Percentiles rank a stretch among this genome's conserved stretches.
Conservation (phyloP, 2,888 invertebrate species). For the Acronicta psi region DNA sequence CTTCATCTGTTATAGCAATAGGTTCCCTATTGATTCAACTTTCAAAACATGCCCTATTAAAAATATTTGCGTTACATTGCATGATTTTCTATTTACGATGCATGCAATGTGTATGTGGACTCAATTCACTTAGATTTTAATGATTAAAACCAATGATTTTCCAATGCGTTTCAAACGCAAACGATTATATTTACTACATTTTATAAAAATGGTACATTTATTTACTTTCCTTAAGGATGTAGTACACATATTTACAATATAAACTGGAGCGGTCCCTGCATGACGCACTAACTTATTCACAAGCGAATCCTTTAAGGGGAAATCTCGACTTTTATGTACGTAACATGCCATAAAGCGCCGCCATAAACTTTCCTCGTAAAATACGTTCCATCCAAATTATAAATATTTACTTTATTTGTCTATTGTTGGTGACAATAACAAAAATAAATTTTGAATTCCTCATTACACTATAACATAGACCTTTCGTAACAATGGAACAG, state of each 20-base stretch:
- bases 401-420: conserved; percentile 75
- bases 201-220: conserved; percentile 23
- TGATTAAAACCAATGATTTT: no score
- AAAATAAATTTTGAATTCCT: conserved; percentile 3
- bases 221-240: conserved; percentile 31
- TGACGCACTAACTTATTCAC: conserved; percentile 82
- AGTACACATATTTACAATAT: conserved; percentile 44
- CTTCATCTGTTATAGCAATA: no score
- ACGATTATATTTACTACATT: background rate
- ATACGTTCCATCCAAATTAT: conserved; percentile 80
- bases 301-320: conserved; percentile 76
- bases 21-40: no score
- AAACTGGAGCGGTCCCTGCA: conserved; percentile 49
- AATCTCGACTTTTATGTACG: conserved; percentile 86
- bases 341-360: conserved; percentile 83
- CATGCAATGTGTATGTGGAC: no score
- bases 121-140: no score
- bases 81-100: no score
- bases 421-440: conserved; percentile 37
- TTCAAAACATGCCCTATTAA: no score
- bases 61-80: no score
- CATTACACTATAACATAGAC: no score
- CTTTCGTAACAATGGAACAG: no score
- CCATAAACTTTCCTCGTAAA: conserved; percentile 82
- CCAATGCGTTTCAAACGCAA: no score